Conservation (phyloP, 2,797 vertebrate genomes). For the Emydoidea blandingii region DNA sequence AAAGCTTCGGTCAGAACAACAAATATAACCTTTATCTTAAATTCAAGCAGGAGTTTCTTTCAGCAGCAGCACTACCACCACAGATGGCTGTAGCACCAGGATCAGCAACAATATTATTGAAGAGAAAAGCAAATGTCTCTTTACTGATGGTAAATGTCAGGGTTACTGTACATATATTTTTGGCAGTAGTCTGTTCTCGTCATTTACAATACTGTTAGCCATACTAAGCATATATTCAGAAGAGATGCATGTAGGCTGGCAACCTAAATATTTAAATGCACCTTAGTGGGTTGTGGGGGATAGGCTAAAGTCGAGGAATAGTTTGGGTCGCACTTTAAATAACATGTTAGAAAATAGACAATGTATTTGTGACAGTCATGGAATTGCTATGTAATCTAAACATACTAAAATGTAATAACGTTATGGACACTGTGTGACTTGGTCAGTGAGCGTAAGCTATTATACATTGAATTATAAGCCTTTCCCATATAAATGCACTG, state of each 20-base stretch:
- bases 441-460: neutral
- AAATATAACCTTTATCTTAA: neutral
- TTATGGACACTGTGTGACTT: neutral
- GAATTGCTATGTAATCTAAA: neutral
- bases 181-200: neutral
- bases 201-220: neutral
- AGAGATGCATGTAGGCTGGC: neutral
- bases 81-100: rapidly evolving
- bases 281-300: neutral
- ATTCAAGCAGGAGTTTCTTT: neutral
- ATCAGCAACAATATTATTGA: neutral
- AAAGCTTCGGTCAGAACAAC: neutral
- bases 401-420: neutral
- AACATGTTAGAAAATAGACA: neutral
- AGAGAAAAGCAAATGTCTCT: neutral
- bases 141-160: neutral
- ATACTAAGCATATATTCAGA: neutral
- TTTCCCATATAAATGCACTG: neutral
- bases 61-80: neutral
- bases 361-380: neutral
- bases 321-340: neutral
- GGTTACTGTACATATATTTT: rapidly evolving
- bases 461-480: neutral
- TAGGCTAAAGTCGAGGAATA: neutral
- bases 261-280: neutral